Conservation (phyloP, 2,888 invertebrate genomes). For the Acronicta leporina region DNA sequence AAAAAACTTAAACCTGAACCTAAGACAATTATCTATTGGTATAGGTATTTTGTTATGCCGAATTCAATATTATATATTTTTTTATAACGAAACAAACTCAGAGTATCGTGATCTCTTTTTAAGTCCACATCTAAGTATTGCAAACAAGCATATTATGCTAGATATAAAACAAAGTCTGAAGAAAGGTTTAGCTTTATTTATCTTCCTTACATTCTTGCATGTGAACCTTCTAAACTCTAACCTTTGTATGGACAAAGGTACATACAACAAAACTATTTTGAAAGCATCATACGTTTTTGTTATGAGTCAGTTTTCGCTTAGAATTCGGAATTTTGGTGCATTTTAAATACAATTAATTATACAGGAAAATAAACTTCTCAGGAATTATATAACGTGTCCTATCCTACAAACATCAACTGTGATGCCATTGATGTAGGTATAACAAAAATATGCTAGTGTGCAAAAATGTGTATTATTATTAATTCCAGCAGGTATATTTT, state of each 20-base stretch:
- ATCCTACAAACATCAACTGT: constrained; percentile 22
- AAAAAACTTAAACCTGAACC: too few relatives aligned
- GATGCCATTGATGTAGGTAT: neutral
- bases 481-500: too few relatives aligned
- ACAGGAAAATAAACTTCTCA: constrained; percentile 31
- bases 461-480: too few relatives aligned
- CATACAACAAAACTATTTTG: constrained; percentile 5
- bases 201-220: neutral
- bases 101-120: too few relatives aligned
- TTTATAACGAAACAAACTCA: too few relatives aligned
- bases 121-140: too few relatives aligned
- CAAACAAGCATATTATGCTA: too few relatives aligned
- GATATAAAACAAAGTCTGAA: too few relatives aligned
- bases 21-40: too few relatives aligned
- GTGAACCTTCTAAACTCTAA: constrained; percentile 9
- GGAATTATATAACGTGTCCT: constrained; percentile 14
- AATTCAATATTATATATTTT: too few relatives aligned
- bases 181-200: too few relatives aligned
- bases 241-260: neutral
- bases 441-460: neutral
- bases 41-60: too few relatives aligned
- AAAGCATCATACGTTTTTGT: constrained; percentile 42
- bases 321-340: constrained; percentile 28
- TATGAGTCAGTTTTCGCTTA: constrained; percentile 40
- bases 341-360: constrained; percentile 29